Conservation (phyloP, 2,888 invertebrate genomes). For the Atethmia centrago region DNA sequence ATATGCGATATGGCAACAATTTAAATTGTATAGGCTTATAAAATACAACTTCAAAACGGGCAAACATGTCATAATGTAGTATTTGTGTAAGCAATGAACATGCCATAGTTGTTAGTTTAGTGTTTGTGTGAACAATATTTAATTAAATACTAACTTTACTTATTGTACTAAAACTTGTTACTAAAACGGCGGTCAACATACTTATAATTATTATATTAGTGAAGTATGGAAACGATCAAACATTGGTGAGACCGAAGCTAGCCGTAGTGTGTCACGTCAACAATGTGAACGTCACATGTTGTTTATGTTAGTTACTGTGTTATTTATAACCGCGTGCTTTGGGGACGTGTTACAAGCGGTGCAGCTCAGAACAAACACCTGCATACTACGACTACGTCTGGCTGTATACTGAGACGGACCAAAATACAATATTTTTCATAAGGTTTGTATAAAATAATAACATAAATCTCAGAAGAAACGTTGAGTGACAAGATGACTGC, state of each 20-base stretch:
- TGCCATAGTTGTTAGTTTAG: neutral
- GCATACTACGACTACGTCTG: neutral
- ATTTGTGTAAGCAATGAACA: neutral
- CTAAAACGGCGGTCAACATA: slow-evolving; percentile 11
- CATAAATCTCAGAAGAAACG: neutral
- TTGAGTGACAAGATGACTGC: neutral
- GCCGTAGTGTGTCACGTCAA: neutral
- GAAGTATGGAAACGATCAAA: slow-evolving; percentile 1
- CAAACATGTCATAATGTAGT: neutral
- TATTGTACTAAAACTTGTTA: neutral
- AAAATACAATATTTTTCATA: neutral
- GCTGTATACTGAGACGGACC: neutral
- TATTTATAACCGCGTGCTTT: slow-evolving; percentile 11
- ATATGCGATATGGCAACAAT: neutral
- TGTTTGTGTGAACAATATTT: slow-evolving; percentile 24
- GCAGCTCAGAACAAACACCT: neutral
- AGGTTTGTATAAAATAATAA: neutral
- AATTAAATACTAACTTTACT: neutral
- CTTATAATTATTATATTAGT: neutral
- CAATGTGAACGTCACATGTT: slow-evolving; percentile 1
- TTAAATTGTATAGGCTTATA: neutral
- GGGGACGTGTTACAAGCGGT: neutral
- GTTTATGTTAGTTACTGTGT: slow-evolving; percentile 12
- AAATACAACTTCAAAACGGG: slow-evolving; percentile 1
- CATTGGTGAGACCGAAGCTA: neutral